Percentiles rank a stretch among this genome's conserved stretches.
phyloP scores from a whole-genome alignment of 2,797 vertebrate genomes.

The Columba guinea region DNA sequence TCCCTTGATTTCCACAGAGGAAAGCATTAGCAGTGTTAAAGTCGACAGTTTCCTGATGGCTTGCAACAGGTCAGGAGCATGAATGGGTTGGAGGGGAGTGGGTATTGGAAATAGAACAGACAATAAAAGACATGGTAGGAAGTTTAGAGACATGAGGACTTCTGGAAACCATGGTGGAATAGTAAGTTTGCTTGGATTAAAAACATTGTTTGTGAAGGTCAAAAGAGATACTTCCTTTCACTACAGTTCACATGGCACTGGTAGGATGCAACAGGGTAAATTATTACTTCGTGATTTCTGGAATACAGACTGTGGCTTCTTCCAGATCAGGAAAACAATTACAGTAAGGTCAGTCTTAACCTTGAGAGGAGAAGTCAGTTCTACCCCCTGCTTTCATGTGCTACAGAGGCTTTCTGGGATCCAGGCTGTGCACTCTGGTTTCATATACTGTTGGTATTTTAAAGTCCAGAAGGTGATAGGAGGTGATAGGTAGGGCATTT shows the following conservation, averaged over 20 bases:
- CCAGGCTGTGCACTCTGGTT: background rate
- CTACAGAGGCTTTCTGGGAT: background rate
- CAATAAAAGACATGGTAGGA: background rate
- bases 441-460: background rate
- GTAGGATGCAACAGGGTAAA: background rate
- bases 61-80: background rate
- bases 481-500: background rate
- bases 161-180: background rate
- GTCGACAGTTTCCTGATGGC: background rate
- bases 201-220: background rate
- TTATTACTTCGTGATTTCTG: background rate
- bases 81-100: background rate
- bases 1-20: background rate
- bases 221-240: background rate
- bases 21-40: background rate
- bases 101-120: background rate
- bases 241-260: background rate
- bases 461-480: background rate
- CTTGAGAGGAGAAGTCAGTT: background rate
- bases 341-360: background rate
- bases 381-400: background rate
- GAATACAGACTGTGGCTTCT: background rate
- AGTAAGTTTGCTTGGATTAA: background rate
- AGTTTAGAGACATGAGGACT: accelerated
- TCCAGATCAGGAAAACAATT: background rate